Evolutionary conservation across 1,140 invertebrate species (phyloP).

Genomic region (Ericerus pela): DNA sequence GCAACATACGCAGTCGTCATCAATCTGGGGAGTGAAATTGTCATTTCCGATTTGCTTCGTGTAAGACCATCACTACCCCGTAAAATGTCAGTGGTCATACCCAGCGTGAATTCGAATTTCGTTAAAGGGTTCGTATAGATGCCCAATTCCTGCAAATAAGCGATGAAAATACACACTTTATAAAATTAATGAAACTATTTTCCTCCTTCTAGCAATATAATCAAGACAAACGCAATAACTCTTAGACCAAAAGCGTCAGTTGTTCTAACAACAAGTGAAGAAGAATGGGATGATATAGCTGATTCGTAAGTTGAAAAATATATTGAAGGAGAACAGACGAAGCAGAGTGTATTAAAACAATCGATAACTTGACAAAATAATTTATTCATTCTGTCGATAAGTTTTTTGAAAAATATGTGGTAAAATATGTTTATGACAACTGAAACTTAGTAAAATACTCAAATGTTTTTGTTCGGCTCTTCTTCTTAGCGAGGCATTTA

Average conservation of each 20-base stretch:
- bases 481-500: too few relatives aligned
- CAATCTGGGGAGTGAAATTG: slow-evolving; percentile 17
- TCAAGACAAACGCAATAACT: neutral
- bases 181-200: neutral
- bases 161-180: neutral
- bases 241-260: slow-evolving; percentile 18
- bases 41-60: neutral
- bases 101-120: slow-evolving; percentile 18
- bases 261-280: slow-evolving; percentile 12
- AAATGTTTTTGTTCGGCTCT: too few relatives aligned
- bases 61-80: neutral
- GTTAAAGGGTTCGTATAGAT: slow-evolving; percentile 15
- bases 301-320: too few relatives aligned
- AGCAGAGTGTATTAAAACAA: too few relatives aligned
- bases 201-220: neutral
- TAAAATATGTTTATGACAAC: too few relatives aligned
- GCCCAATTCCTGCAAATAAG: neutral
- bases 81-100: slow-evolving; percentile 14
- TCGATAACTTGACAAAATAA: too few relatives aligned
- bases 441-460: too few relatives aligned
- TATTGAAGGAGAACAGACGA: too few relatives aligned
- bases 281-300: neutral
- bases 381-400: too few relatives aligned
- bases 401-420: too few relatives aligned
- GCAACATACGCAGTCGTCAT: slow-evolving; percentile 18